Evolutionary conservation across 2,888 invertebrate genomes (phyloP).

Genomic region (Drosophila anomelani): DNA sequence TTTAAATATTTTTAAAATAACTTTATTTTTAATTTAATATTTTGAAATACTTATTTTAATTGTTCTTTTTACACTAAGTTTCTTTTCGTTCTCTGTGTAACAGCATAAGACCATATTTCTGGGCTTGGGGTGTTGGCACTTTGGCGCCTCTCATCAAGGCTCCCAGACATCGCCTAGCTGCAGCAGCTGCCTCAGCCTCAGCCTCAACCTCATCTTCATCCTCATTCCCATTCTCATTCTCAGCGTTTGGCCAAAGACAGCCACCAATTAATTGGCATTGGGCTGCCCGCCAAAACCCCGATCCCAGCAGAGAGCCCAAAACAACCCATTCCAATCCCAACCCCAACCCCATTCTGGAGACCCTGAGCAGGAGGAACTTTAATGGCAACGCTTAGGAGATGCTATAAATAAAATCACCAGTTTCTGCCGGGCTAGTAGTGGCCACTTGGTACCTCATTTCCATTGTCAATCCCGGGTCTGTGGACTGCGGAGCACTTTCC

Average conservation of each 20-base stretch:
- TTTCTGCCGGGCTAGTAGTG: constrained; percentile 41
- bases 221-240: constrained; percentile 20
- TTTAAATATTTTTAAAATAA: background rate
- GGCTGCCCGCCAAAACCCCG: constrained; percentile 31
- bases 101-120: constrained; percentile 31
- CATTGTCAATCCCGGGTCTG: constrained; percentile 68
- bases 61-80: background rate
- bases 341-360: background rate
- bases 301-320: constrained; percentile 6
- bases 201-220: too few relatives aligned
- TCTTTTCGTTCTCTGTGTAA: constrained; percentile 6
- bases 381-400: constrained; percentile 77
- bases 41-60: background rate
- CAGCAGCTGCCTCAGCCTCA: constrained; percentile 39
- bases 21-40: background rate
- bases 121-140: constrained; percentile 74
- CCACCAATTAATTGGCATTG: constrained; percentile 76
- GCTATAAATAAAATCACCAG: constrained; percentile 71
- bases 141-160: constrained; percentile 79
- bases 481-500: constrained; percentile 57
- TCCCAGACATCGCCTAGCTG: constrained; percentile 54
- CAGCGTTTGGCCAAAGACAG: constrained; percentile 73
- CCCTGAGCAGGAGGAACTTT: constrained; percentile 48
- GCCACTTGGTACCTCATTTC: constrained; percentile 67
- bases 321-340: constrained; percentile 18